Percentiles rank a stretch among this genome's conserved stretches.
Conservation (phyloP, 1,140 invertebrate genomes). For the Harpegnathos saltator region DNA sequence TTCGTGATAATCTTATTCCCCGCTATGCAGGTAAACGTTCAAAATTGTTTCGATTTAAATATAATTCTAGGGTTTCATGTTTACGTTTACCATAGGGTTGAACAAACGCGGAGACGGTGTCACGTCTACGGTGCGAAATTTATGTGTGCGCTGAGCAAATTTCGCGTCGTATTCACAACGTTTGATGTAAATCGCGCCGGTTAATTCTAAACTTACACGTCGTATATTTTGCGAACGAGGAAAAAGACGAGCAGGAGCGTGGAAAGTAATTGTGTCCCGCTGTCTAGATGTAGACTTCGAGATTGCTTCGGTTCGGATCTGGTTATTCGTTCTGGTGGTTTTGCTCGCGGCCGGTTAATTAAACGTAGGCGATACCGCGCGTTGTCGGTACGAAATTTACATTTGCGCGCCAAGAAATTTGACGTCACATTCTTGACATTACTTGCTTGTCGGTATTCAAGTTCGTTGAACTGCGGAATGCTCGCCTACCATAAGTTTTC, state of each 20-base stretch:
- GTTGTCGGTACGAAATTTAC: slow-evolving; percentile 33
- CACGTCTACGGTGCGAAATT: too few relatives aligned
- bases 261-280: background rate
- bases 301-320: background rate
- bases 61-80: too few relatives aligned
- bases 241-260: background rate
- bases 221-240: background rate
- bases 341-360: slow-evolving; percentile 13
- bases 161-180: too few relatives aligned
- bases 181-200: too few relatives aligned
- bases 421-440: slow-evolving; percentile 54
- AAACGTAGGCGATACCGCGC: background rate
- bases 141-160: too few relatives aligned
- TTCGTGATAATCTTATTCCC: too few relatives aligned
- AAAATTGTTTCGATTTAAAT: too few relatives aligned
- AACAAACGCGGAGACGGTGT: too few relatives aligned
- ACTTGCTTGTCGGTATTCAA: slow-evolving; percentile 45
- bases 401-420: slow-evolving; percentile 49
- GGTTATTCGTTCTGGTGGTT: background rate
- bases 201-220: background rate
- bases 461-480: slow-evolving; percentile 64
- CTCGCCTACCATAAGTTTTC: slow-evolving; percentile 35
- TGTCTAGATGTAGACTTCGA: background rate
- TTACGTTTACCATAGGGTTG: too few relatives aligned
- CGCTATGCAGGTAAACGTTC: too few relatives aligned